phyloP scores from a whole-genome alignment of 2,797 vertebrate genomes.

The Limosa lapponica region DNA sequence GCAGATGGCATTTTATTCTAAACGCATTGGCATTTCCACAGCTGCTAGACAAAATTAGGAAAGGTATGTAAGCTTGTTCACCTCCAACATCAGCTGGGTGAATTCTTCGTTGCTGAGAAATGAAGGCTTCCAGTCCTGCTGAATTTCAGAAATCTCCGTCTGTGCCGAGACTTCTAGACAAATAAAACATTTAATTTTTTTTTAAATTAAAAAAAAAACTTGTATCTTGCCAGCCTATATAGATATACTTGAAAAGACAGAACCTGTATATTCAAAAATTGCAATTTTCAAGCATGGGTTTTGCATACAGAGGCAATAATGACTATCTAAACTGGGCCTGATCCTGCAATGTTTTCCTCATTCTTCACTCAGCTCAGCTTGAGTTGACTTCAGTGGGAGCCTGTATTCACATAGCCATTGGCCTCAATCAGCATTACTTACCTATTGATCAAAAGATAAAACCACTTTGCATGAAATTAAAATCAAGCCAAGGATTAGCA shows the following conservation, averaged over 20 bases:
- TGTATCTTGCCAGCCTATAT: neutral
- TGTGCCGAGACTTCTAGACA: slow-evolving; percentile 81
- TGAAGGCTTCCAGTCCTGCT: slow-evolving; percentile 84
- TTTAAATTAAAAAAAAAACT: neutral
- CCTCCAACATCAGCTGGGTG: slow-evolving; percentile 87
- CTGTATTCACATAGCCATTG: neutral
- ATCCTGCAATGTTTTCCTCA: neutral
- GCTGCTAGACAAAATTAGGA: neutral
- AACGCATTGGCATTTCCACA: neutral
- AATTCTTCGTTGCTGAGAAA: slow-evolving; percentile 87
- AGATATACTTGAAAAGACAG: neutral
- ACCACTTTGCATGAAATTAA: neutral
- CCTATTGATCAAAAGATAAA: slow-evolving; percentile 22
- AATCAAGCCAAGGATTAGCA: neutral
- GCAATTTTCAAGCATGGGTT: neutral
- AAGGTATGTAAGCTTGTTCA: slow-evolving; percentile 48
- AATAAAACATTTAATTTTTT: slow-evolving; percentile 29
- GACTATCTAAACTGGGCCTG: neutral
- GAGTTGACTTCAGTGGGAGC: neutral
- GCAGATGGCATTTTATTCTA: neutral
- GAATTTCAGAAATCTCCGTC: slow-evolving; percentile 80
- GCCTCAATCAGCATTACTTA: neutral
- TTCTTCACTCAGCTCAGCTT: neutral
- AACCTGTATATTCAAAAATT: neutral
- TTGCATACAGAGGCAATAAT: neutral